These are phyloP conservation scores for Pediacus dermestoides DNA, from an alignment of 2,888 invertebrate genomes.

Conservation along the genomic window DNA sequence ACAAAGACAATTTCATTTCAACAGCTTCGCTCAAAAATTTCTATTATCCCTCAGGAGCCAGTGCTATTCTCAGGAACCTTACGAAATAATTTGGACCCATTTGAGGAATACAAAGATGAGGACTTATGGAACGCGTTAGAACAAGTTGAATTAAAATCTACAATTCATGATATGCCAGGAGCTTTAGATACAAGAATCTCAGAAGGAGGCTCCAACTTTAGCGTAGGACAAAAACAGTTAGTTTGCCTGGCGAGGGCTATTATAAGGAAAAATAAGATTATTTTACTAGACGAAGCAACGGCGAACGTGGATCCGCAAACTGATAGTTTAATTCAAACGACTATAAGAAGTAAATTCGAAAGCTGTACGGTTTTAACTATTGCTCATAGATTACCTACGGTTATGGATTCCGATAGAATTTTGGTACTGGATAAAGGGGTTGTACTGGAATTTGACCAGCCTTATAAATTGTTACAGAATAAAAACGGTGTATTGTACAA, in stretches of 20 bases:
- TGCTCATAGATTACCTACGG: constrained; percentile 83
- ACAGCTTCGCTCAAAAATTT: constrained; percentile 70
- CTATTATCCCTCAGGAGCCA: constrained; percentile 85
- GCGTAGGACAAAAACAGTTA: constrained; percentile 81
- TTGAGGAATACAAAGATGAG: constrained; percentile 38
- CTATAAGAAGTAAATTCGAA: constrained; percentile 72
- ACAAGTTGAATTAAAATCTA: constrained; percentile 51
- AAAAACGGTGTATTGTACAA: constrained; percentile 54
- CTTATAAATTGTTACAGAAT: constrained; percentile 59
- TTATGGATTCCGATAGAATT: constrained; percentile 85
- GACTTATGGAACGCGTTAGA: constrained; percentile 38
- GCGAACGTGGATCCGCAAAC: constrained; percentile 86
- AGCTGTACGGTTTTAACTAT: constrained; percentile 83
- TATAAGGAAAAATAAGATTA: constrained; percentile 68
- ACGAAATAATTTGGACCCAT: constrained; percentile 46
- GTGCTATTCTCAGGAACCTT: constrained; percentile 73
- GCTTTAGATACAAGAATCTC: no score
- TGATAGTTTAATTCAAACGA: constrained; percentile 76
- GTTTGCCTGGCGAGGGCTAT: constrained; percentile 82
- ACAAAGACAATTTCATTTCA: constrained; percentile 68
- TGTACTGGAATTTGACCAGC: constrained; percentile 71
- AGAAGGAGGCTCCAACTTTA: constrained; percentile 76
- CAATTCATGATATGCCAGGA: no score
- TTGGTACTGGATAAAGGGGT: constrained; percentile 79
- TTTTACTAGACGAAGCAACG: constrained; percentile 85